Base-by-base conservation (phyloP, 2,113 vertebrate genomes). In the Brevimyrus niger region DNA sequence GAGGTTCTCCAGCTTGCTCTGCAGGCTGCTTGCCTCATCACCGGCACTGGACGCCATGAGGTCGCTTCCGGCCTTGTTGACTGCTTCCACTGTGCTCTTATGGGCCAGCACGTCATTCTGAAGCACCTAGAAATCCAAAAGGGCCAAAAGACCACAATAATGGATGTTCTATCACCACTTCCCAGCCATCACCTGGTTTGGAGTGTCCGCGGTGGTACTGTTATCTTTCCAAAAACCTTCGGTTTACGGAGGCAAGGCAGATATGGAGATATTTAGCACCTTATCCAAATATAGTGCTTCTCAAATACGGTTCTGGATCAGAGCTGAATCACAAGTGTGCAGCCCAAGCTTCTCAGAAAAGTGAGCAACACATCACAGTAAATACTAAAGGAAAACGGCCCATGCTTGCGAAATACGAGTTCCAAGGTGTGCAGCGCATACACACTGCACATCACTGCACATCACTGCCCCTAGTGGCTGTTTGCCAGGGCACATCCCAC, bases 51-150 rank as follows among this genome's bases (percentile, higher is more conserved):
- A 99, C 89, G 96, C 95, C 86, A 99, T 96, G 88, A 99, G 94
- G 58, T 98, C 97, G 91, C 94, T 97, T 90, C 98, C 98, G 13
- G 98, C 98, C 94, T 97, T 98, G 85, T 97, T 98, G 91, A 99
- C 98, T 0, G 97, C 96, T 94, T 99, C 97, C 73, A 99, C 97
- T 0, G 98, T 99, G 21, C 97, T 95, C 92, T 97, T 97, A 90
- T 99, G 98, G 90, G 98, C 98, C 89, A 99, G 92, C 80, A 99
- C 98, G 48, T 99, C 98, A 87, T 98, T 99, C 92, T 99, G 97
- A 13, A 99, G 97, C 65, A 99, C 97, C 98, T 99, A 93, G 44
- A 42, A 48, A 87, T 13, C 80, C 51, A 73, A 27, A 27, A 0
- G 23, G 4, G 17, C 11, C n/a, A 23, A 42, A 84, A 21, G 53